phyloP scores from a whole-genome alignment of 2,888 invertebrate genomes.

The Syritta pipiens region DNA sequence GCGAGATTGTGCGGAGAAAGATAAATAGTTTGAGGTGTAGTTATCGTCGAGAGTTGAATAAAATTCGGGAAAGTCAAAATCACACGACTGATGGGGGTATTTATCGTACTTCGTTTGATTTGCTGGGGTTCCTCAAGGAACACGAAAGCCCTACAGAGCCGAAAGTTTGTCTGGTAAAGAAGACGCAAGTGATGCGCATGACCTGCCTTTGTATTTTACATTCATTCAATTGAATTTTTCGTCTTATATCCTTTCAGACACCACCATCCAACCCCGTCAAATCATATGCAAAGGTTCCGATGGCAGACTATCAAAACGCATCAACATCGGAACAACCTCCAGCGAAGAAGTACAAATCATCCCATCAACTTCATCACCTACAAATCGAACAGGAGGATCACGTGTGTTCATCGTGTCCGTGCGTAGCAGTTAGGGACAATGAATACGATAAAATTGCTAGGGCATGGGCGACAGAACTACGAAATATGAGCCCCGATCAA shows the following conservation, averaged over 20 bases:
- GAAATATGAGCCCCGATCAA: slow-evolving; percentile 51
- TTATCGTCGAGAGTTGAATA: slow-evolving; percentile 52
- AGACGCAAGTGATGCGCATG: no score
- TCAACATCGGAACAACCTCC: neutral
- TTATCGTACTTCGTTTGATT: slow-evolving; percentile 23
- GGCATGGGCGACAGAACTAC: slow-evolving; percentile 62
- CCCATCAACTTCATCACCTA: neutral
- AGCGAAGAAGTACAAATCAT: neutral
- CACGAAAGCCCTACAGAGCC: neutral
- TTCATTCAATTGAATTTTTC: no score
- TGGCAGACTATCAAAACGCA: no score
- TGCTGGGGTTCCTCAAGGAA: slow-evolving; percentile 42
- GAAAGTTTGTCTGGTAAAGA: no score
- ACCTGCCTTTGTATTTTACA: no score
- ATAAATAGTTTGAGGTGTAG: slow-evolving; percentile 58
- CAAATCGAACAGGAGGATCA: neutral
- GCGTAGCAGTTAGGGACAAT: slow-evolving; percentile 29
- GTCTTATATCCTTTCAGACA: neutral
- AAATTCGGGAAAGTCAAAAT: slow-evolving; percentile 20
- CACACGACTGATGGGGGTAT: neutral
- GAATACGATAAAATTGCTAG: slow-evolving; percentile 56
- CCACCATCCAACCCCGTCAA: neutral
- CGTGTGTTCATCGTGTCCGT: slow-evolving; percentile 36
- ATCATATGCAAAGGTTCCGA: no score
- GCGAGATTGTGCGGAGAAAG: slow-evolving; percentile 47